A percentile compares a stretch with the other conserved stretches of the same genome.
These are phyloP conservation scores for Odontocerum albicorne DNA, from an alignment of 2,888 invertebrate species.

Conservation along the genomic window DNA sequence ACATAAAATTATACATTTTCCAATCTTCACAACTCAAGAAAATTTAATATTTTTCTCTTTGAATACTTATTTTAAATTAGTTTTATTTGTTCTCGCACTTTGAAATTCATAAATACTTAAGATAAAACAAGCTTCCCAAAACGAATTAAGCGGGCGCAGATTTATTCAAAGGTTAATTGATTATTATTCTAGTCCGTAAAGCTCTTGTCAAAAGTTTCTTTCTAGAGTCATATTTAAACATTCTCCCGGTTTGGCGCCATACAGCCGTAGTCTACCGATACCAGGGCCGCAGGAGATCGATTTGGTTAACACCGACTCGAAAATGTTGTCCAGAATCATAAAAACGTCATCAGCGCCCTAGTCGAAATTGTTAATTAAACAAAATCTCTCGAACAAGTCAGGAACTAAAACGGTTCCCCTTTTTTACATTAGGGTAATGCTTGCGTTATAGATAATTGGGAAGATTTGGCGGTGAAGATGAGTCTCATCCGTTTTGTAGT, in stretches of 20 bases:
- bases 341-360: not conserved
- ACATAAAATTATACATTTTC: too few relatives aligned
- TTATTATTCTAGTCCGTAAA: too few relatives aligned
- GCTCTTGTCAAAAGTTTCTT: conserved; percentile 22
- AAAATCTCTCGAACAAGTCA: not conserved
- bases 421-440: not conserved
- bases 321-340: not conserved
- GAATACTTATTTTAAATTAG: too few relatives aligned
- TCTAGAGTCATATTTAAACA: conserved; percentile 21
- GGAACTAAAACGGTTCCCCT: not conserved
- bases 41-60: too few relatives aligned
- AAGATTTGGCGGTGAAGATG: not conserved
- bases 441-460: conserved; percentile 2
- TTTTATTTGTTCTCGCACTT: too few relatives aligned
- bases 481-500: conserved; percentile 13
- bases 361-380: not conserved
- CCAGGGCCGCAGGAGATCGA: conserved; percentile 22
- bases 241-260: conserved; percentile 30
- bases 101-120: too few relatives aligned
- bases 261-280: conserved; percentile 14
- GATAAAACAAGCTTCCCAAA: too few relatives aligned
- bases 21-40: too few relatives aligned
- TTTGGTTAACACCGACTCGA: conserved; percentile 10
- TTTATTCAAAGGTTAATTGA: too few relatives aligned
- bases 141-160: too few relatives aligned